phyloP scores from a whole-genome alignment of 2,797 vertebrate genomes.

The Acanthornis magna region DNA sequence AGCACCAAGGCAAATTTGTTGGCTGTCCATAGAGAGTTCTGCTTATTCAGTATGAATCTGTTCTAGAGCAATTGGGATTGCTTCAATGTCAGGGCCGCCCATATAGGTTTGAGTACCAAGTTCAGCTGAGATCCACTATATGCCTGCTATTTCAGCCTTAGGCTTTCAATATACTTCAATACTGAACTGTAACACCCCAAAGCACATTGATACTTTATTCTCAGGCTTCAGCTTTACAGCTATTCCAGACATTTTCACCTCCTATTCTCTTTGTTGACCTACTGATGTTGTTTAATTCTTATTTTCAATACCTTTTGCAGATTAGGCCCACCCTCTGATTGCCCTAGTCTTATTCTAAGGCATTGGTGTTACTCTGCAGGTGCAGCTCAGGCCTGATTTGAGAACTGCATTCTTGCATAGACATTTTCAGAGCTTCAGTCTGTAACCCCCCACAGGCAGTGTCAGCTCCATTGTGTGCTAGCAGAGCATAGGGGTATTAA shows the following conservation, averaged over 20 bases:
- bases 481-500: background rate
- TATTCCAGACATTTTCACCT: background rate
- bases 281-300: background rate
- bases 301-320: background rate
- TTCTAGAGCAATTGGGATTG: background rate
- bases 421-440: slow-evolving; percentile 1
- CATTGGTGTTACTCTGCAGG: background rate
- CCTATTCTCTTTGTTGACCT: background rate
- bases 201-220: background rate
- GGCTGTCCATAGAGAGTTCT: background rate
- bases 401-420: background rate
- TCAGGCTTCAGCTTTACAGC: background rate
- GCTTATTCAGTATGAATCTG: background rate
- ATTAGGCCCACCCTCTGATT: background rate
- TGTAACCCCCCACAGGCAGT: background rate
- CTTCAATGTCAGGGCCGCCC: background rate
- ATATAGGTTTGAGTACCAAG: background rate
- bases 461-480: background rate
- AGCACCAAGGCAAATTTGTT: background rate
- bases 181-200: background rate
- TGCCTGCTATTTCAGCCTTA: background rate
- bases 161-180: background rate
- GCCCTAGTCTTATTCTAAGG: background rate
- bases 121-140: background rate
- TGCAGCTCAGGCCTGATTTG: background rate